Conservation (phyloP, 2,888 invertebrate genomes). For the Xestia c-nigrum region DNA sequence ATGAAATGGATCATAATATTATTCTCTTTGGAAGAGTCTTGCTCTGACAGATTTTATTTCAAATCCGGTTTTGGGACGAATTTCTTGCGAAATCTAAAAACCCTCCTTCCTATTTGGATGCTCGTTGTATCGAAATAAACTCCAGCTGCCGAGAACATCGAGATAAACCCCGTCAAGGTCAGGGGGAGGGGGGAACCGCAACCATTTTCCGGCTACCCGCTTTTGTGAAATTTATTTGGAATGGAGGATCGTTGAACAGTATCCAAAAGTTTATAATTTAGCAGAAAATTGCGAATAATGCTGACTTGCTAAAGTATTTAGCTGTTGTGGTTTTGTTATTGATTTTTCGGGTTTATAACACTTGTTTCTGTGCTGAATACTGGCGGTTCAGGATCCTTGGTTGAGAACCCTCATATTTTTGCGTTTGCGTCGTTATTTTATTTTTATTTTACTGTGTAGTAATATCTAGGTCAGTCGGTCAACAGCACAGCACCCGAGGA, state of each 20-base stretch:
- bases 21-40: conserved; percentile 2
- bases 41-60: conserved; percentile 2
- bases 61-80: conserved; percentile 26
- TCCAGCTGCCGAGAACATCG: conserved; percentile 24
- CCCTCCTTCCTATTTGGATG: neutral
- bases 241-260: conserved; percentile 33
- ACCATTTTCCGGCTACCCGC: conserved; percentile 49
- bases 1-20: conserved; percentile 12
- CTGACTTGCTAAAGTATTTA: conserved; percentile 21
- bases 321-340: conserved; percentile 20
- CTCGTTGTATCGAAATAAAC: conserved; percentile 36
- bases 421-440: neutral
- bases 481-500: neutral
- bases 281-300: conserved; percentile 37
- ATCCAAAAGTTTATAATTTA: conserved; percentile 47
- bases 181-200: conserved; percentile 39
- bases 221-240: conserved; percentile 52
- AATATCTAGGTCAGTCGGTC: conserved; percentile 30
- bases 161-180: conserved; percentile 52
- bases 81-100: conserved; percentile 23
- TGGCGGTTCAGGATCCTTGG: neutral
- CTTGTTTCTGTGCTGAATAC: conserved; percentile 3
- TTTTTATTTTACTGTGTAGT: conserved; percentile 1
- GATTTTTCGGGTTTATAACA: conserved; percentile 28
- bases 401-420: conserved; percentile 14